Conservation (phyloP, 2,113 vertebrate genomes). For the Tinamus guttatus region DNA sequence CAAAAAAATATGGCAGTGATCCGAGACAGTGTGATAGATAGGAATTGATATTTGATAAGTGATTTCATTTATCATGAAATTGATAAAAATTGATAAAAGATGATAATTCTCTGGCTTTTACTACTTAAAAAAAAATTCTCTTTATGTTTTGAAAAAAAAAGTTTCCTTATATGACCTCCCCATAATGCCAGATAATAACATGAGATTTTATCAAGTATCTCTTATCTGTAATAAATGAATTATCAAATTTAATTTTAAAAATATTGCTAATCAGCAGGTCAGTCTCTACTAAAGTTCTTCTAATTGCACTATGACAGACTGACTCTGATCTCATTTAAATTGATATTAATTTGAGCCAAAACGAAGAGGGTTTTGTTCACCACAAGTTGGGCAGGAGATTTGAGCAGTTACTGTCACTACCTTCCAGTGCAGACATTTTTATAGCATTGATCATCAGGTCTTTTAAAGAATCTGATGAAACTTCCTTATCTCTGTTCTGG, state of each 20-base stretch:
- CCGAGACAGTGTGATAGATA: neutral
- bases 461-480: neutral
- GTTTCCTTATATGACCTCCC: neutral
- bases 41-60: too few relatives aligned
- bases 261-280: neutral
- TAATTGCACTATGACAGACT: neutral
- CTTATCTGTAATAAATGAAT: neutral
- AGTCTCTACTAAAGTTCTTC: neutral
- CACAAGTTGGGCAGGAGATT: neutral
- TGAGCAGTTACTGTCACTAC: neutral
- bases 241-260: constrained; percentile 24
- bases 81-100: too few relatives aligned
- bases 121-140: neutral
- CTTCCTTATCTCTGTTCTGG: neutral
- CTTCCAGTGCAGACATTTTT: neutral
- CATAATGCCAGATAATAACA: neutral
- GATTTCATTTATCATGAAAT: too few relatives aligned
- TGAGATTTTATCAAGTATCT: neutral
- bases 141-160: neutral
- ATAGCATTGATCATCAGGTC: neutral
- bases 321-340: neutral
- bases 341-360: neutral
- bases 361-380: neutral
- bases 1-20: neutral
- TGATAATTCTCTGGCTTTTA: neutral